Conservation (phyloP, 1,140 invertebrate genomes). For the Armadillidium nasatum region DNA sequence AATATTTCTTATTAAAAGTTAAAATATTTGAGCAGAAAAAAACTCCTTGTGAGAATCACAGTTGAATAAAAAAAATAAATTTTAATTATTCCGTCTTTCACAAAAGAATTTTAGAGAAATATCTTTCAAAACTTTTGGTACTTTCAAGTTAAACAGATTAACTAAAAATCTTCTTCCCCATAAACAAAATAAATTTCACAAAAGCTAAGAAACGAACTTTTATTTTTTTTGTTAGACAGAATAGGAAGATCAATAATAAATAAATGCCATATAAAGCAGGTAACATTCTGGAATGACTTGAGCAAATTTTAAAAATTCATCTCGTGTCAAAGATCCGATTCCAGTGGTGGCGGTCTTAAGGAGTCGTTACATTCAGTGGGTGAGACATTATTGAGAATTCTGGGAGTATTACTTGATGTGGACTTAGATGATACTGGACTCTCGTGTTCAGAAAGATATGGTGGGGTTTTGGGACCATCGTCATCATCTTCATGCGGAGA, state of each 20-base stretch:
- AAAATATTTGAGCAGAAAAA: neutral
- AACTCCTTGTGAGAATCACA: neutral
- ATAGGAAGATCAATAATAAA: neutral
- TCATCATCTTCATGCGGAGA: neutral
- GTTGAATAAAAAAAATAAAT: neutral
- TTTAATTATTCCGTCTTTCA: no score
- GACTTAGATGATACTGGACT: neutral
- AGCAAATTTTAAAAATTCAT: neutral
- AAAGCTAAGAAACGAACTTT: no score
- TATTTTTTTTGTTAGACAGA: no score
- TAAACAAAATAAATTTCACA: no score
- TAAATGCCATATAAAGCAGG: constrained; percentile 18
- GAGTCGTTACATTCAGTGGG: neutral
- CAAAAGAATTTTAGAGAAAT: no score
- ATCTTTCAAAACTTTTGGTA: no score
- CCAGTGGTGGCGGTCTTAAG: constrained; percentile 29
- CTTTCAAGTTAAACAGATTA: no score
- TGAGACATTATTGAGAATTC: neutral
- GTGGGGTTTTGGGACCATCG: neutral
- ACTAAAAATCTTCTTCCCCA: no score
- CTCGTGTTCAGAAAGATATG: neutral
- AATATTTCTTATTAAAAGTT: no score
- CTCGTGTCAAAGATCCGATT: constrained; percentile 34
- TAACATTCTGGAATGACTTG: constrained; percentile 14
- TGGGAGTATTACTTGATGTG: neutral